A percentile compares a stretch with the other conserved stretches of the same genome.
Evolutionary conservation across 2,888 invertebrate species (phyloP).

Genomic region (Hydriomena furcata): DNA sequence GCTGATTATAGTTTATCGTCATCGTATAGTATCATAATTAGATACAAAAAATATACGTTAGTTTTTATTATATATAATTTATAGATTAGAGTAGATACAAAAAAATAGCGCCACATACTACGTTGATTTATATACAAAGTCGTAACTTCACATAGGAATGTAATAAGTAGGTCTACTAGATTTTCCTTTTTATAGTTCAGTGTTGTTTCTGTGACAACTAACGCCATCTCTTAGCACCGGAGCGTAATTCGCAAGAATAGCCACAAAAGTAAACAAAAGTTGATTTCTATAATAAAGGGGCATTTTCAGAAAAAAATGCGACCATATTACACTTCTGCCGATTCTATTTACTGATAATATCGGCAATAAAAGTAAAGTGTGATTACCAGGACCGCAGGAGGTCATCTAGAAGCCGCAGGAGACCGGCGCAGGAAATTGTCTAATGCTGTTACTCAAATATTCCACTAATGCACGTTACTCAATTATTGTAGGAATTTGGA

Average conservation of each 20-base stretch:
- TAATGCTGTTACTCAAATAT: slow-evolving; percentile 66
- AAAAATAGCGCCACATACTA: too few relatives aligned
- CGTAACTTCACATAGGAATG: too few relatives aligned
- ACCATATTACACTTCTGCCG: slow-evolving; percentile 40
- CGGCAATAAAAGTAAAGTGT: slow-evolving; percentile 64
- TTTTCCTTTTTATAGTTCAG: too few relatives aligned
- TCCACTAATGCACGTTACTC: slow-evolving; percentile 41
- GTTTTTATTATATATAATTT: too few relatives aligned
- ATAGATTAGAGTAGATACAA: too few relatives aligned
- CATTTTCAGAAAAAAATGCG: slow-evolving; percentile 34
- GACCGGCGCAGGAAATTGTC: slow-evolving; percentile 57
- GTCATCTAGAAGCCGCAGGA: slow-evolving; percentile 55
- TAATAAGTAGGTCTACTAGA: too few relatives aligned
- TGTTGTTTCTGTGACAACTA: too few relatives aligned
- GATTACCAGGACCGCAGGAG: slow-evolving; percentile 57
- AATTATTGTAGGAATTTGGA: slow-evolving; percentile 32
- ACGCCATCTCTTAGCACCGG: slow-evolving; percentile 29
- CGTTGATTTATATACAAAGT: too few relatives aligned
- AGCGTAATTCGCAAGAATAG: slow-evolving; percentile 4
- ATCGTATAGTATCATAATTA: too few relatives aligned
- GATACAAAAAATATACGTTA: too few relatives aligned
- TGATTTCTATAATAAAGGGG: slow-evolving; percentile 25
- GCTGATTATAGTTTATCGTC: too few relatives aligned
- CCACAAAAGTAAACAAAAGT: slow-evolving; percentile 5
- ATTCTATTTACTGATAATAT: slow-evolving; percentile 52